Evolutionary conservation across 2,797 vertebrate genomes (phyloP).

Genomic region (Amblyopsis hoosieri): DNA sequence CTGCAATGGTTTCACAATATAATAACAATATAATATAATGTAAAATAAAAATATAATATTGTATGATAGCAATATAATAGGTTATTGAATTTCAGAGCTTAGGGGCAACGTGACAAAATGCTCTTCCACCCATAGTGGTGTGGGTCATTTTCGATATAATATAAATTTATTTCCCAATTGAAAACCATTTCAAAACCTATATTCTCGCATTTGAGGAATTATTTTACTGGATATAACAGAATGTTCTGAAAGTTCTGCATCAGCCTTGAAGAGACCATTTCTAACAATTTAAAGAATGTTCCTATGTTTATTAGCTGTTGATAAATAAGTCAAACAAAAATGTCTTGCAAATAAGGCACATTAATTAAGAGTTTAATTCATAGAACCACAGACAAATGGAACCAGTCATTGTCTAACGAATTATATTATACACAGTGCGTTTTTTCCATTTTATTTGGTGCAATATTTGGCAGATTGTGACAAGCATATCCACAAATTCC

Average conservation of each 20-base stretch:
- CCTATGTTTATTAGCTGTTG: conserved; percentile 33
- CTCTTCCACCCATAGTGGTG: too few relatives aligned
- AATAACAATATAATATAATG: too few relatives aligned
- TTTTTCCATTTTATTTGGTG: neutral
- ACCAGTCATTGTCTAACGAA: conserved; percentile 33
- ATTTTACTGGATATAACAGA: too few relatives aligned
- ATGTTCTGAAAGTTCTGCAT: too few relatives aligned
- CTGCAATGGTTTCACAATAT: too few relatives aligned
- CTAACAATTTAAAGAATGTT: conserved; percentile 25
- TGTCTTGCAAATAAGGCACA: conserved; percentile 28
- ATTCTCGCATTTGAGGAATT: too few relatives aligned
- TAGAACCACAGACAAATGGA: conserved; percentile 52
- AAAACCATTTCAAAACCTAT: conserved; percentile 5
- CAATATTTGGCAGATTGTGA: conserved; percentile 67
- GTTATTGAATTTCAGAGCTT: too few relatives aligned
- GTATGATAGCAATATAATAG: too few relatives aligned
- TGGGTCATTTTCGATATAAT: neutral
- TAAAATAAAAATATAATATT: too few relatives aligned
- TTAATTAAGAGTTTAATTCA: conserved; percentile 23
- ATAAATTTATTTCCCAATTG: neutral
- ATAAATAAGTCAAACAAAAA: neutral
- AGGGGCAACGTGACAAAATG: too few relatives aligned
- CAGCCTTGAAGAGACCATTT: neutral
- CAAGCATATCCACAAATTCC: conserved; percentile 61
- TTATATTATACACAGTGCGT: conserved; percentile 42